Conservation (phyloP, 2,888 invertebrate genomes). For the Itoplectis maculator region DNA sequence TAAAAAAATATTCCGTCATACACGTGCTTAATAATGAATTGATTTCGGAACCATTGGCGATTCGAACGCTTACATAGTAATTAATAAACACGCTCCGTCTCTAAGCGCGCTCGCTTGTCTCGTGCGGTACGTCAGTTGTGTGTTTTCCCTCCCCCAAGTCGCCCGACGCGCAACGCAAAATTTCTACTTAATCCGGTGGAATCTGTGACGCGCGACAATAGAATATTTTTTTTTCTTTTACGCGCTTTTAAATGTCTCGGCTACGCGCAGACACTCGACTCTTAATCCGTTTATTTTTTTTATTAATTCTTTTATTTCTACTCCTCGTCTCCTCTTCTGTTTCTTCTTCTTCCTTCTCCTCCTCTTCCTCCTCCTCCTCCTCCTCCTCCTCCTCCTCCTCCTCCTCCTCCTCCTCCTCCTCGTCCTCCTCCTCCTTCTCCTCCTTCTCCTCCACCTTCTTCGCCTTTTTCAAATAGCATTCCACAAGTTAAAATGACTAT, state of each 20-base stretch:
- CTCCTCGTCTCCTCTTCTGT: too few relatives aligned
- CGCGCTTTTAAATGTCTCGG: constrained; percentile 6
- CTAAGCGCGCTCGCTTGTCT: constrained; percentile 25
- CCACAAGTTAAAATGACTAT: constrained; percentile 63
- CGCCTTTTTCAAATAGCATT: constrained; percentile 51
- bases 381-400: constrained; percentile 12
- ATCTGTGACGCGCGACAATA: constrained; percentile 14
- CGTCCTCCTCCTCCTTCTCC: too few relatives aligned
- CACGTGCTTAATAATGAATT: constrained; percentile 43
- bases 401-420: constrained; percentile 5
- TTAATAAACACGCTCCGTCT: constrained; percentile 26
- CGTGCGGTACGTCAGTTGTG: constrained; percentile 6
- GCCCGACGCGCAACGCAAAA: constrained; percentile 44
- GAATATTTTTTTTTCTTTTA: constrained; percentile 4
- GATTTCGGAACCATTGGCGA: constrained; percentile 19
- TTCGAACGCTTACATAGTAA: constrained; percentile 41
- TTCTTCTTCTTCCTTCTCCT: constrained; percentile 16
- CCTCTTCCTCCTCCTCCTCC: too few relatives aligned
- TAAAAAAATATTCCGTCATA: constrained; percentile 60
- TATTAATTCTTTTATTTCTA: constrained; percentile 4
- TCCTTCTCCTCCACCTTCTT: constrained; percentile 8
- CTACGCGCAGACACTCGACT: constrained; percentile 12
- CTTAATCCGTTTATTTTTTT: constrained; percentile 9
- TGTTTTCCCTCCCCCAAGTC: constrained; percentile 21
- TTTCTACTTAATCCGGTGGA: constrained; percentile 55